phyloP scores from a whole-genome alignment of 1,140 invertebrate species.

The Tetragnatha versicolor region DNA sequence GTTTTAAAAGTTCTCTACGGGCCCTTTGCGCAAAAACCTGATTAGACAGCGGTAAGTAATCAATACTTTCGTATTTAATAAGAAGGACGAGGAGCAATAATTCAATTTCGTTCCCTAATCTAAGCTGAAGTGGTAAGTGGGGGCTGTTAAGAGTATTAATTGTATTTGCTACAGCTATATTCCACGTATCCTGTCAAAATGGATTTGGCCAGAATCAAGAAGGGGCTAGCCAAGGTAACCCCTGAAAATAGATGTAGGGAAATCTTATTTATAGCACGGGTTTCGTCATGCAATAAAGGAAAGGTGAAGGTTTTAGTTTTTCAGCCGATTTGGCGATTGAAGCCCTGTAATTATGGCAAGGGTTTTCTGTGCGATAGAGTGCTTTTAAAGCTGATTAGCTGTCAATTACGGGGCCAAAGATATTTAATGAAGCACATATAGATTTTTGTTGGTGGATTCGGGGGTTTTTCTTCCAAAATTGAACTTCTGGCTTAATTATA shows the following conservation, averaged over 20 bases:
- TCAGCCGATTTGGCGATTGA: no score
- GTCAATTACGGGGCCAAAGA: no score
- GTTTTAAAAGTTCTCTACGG: not conserved
- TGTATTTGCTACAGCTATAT: conserved; percentile 16
- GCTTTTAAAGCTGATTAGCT: not conserved
- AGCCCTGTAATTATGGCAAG: no score
- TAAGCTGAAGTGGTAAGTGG: conserved; percentile 11
- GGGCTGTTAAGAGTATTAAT: conserved; percentile 9
- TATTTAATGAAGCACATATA: no score
- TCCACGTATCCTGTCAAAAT: conserved; percentile 8
- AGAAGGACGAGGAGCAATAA: conserved; percentile 8
- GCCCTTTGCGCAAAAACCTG: not conserved
- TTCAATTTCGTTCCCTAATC: conserved; percentile 16
- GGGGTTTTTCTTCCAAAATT: no score
- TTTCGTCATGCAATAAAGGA: no score
- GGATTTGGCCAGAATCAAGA: conserved; percentile 8
- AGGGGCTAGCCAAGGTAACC: not conserved
- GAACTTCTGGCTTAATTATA: no score
- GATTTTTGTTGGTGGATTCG: no score
- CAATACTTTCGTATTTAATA: no score
- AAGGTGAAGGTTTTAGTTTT: no score
- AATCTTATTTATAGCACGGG: no score
- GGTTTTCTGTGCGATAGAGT: no score
- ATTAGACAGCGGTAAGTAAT: not conserved
- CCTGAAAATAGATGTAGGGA: not conserved